Conservation (phyloP, 1,140 invertebrate genomes). For the Drosophila oshimai region DNA sequence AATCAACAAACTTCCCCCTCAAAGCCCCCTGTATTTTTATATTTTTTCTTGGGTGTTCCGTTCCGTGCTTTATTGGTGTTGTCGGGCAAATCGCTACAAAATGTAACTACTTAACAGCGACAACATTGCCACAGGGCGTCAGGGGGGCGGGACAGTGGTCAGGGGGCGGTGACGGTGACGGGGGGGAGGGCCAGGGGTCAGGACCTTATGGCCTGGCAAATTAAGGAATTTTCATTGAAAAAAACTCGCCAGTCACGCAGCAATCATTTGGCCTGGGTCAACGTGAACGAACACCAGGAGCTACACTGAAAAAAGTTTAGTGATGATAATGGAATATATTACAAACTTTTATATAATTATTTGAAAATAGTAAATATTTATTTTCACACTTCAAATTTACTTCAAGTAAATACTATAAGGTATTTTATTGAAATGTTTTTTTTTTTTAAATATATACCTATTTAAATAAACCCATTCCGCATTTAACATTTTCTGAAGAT, state of each 20-base stretch:
- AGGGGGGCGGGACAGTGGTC: neutral
- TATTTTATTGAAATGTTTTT: too few relatives aligned
- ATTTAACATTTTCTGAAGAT: too few relatives aligned
- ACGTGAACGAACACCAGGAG: neutral
- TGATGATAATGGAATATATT: neutral
- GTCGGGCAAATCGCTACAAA: constrained; percentile 74
- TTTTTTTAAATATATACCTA: too few relatives aligned
- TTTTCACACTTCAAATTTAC: too few relatives aligned
- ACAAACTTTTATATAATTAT: too few relatives aligned
- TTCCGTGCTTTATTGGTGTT: constrained; percentile 43
- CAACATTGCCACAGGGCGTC: constrained; percentile 44
- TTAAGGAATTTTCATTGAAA: constrained; percentile 76
- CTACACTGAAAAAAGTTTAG: neutral
- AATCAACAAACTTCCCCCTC: constrained; percentile 12
- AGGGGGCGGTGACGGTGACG: too few relatives aligned
- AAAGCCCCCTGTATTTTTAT: neutral
- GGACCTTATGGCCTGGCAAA: constrained; percentile 62
- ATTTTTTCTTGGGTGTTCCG: neutral
- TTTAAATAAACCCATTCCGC: too few relatives aligned
- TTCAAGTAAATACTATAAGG: too few relatives aligned
- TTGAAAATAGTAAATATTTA: too few relatives aligned
- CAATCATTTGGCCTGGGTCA: constrained; percentile 65
- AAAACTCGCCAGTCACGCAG: constrained; percentile 73
- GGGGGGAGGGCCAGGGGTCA: neutral
- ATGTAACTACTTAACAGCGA: constrained; percentile 79